Evolutionary conservation across 2,797 vertebrate species (phyloP).

Genomic region (Furcifer pardalis): DNA sequence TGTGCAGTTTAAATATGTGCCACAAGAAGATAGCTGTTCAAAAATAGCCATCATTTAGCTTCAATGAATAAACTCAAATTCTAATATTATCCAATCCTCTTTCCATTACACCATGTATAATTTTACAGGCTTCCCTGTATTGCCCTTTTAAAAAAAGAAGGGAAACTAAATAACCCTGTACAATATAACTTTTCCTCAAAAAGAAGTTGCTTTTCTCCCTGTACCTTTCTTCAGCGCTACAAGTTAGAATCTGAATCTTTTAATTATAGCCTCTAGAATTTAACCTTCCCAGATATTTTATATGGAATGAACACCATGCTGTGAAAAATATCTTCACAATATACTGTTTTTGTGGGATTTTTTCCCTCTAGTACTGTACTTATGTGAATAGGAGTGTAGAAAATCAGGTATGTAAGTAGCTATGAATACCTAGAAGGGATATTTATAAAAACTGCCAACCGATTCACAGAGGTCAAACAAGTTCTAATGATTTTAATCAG

Average conservation of each 20-base stretch:
- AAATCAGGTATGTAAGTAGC: constrained; percentile 55
- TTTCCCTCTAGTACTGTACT: constrained; percentile 48
- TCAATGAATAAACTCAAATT: not conserved
- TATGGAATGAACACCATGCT: constrained; percentile 35
- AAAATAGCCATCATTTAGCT: not conserved
- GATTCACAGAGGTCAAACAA: constrained; percentile 44
- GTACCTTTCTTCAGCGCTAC: not conserved
- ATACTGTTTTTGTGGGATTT: constrained; percentile 48
- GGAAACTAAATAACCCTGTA: not conserved
- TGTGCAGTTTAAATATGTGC: too few relatives aligned
- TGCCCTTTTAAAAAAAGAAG: not conserved
- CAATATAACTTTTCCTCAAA: not conserved
- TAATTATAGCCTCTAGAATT: constrained; percentile 38
- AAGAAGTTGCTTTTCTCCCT: not conserved
- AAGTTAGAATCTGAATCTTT: not conserved
- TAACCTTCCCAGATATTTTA: constrained; percentile 39
- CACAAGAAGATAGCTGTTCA: too few relatives aligned
- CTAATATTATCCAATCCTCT: not conserved
- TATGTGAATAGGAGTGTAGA: constrained; percentile 41
- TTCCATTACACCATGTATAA: not conserved
- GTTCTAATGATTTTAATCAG: constrained; percentile 58
- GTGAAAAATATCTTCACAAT: constrained; percentile 44
- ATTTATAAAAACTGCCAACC: constrained; percentile 20
- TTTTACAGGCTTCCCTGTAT: not conserved
- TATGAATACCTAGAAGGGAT: constrained; percentile 17